These are phyloP conservation scores for Atopsyche davidsoni DNA, from an alignment of 1,140 invertebrate genomes.

Conservation along the genomic window DNA sequence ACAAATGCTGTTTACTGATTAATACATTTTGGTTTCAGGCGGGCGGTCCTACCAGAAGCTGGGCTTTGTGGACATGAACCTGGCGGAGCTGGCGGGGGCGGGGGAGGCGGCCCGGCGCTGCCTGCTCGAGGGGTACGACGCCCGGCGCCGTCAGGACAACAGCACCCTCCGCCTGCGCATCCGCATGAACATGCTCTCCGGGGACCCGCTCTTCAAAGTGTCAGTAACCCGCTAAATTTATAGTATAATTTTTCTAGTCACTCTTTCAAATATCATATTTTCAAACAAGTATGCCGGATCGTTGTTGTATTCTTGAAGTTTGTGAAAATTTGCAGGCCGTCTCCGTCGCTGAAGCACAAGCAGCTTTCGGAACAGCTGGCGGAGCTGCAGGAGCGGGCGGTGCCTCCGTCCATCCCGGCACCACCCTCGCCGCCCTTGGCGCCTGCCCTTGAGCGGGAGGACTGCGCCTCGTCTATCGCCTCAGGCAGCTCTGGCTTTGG, in stretches of 20 bases:
- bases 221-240: too few relatives aligned
- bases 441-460: slow-evolving; percentile 47
- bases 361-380: slow-evolving; percentile 41
- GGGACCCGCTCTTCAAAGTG: slow-evolving; percentile 97
- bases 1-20: too few relatives aligned
- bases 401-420: slow-evolving; percentile 29
- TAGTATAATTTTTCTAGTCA: too few relatives aligned
- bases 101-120: slow-evolving; percentile 77
- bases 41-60: slow-evolving; percentile 92
- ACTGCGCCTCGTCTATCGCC: slow-evolving; percentile 66
- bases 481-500: slow-evolving; percentile 76
- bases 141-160: slow-evolving; percentile 86
- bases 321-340: slow-evolving; percentile 52
- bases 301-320: slow-evolving; percentile 23
- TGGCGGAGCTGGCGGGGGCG: slow-evolving; percentile 94
- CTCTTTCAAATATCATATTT: too few relatives aligned
- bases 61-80: slow-evolving; percentile 93
- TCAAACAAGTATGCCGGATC: too few relatives aligned
- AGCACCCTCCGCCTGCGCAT: slow-evolving; percentile 88
- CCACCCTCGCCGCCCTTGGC: slow-evolving; percentile 32
- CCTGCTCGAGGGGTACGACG: slow-evolving; percentile 91
- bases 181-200: slow-evolving; percentile 87
- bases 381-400: slow-evolving; percentile 31
- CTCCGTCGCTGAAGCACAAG: slow-evolving; percentile 62
- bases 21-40: slow-evolving; percentile 53